These are phyloP conservation scores for Phrynocephalus forsythii DNA, from an alignment of 2,797 vertebrate species.

Conservation along the genomic window DNA sequence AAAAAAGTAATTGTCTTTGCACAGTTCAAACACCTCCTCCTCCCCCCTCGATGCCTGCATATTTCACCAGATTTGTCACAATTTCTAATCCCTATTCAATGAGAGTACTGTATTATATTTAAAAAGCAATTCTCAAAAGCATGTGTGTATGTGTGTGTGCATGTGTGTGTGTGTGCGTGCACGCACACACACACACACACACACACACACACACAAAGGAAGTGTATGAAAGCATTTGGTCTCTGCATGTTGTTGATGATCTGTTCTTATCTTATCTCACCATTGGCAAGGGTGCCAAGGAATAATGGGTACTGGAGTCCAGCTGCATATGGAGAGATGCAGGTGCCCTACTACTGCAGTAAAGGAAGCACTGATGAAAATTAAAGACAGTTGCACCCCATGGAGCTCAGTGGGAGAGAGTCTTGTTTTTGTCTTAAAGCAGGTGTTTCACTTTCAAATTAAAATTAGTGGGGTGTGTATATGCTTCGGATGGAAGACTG, in stretches of 20 bases:
- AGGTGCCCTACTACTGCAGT: neutral
- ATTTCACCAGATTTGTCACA: slow-evolving; percentile 79
- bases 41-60: slow-evolving; percentile 74
- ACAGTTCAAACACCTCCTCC: slow-evolving; percentile 66
- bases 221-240: neutral
- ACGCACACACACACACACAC: neutral
- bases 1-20: slow-evolving; percentile 81
- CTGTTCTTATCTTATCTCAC: neutral
- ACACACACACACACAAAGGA: neutral
- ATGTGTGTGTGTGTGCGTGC: too few species aligned
- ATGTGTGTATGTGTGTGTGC: too few species aligned
- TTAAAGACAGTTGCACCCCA: neutral
- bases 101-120: slow-evolving; percentile 75
- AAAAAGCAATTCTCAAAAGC: slow-evolving; percentile 19
- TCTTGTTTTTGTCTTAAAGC: too few species aligned
- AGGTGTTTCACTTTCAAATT: neutral
- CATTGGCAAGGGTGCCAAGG: neutral
- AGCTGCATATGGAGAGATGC: neutral
- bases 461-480: slow-evolving; percentile 15
- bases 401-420: too few species aligned
- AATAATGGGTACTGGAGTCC: neutral
- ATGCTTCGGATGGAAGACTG: slow-evolving; percentile 55
- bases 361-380: neutral
- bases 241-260: neutral
- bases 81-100: slow-evolving; percentile 76